Conservation (phyloP, 2,113 vertebrate species). For the Scartelaos histophorus region DNA sequence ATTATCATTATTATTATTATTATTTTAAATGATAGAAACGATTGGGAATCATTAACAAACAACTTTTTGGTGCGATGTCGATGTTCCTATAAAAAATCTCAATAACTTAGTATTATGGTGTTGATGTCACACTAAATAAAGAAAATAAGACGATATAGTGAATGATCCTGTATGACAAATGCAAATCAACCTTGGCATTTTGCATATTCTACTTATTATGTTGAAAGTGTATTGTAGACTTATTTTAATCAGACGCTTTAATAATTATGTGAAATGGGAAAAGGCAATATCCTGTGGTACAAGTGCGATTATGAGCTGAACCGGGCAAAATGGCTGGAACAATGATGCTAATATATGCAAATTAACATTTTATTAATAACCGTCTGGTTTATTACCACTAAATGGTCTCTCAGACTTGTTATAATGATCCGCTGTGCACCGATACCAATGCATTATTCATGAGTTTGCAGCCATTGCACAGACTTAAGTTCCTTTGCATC, state of each 20-base stretch:
- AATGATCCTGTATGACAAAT: background rate
- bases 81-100: background rate
- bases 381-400: background rate
- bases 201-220: background rate
- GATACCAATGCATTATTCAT: slow-evolving; percentile 10
- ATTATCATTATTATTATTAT: too few species aligned
- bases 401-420: slow-evolving; percentile 2
- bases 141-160: background rate
- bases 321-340: background rate
- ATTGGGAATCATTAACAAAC: too few species aligned
- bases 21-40: too few species aligned
- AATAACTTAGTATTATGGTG: too few species aligned
- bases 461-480: slow-evolving; percentile 2
- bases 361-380: slow-evolving; percentile 3
- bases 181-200: background rate
- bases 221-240: background rate
- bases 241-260: background rate
- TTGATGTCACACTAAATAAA: too few species aligned
- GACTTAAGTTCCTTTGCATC: slow-evolving; percentile 3
- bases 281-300: background rate
- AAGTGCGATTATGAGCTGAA: slow-evolving; percentile 1
- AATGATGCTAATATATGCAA: slow-evolving; percentile 6
- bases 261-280: background rate
- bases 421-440: slow-evolving; percentile 17
- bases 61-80: too few species aligned